Conservation (phyloP, 1,140 invertebrate species). For the Diabrotica undecimpunctata region DNA sequence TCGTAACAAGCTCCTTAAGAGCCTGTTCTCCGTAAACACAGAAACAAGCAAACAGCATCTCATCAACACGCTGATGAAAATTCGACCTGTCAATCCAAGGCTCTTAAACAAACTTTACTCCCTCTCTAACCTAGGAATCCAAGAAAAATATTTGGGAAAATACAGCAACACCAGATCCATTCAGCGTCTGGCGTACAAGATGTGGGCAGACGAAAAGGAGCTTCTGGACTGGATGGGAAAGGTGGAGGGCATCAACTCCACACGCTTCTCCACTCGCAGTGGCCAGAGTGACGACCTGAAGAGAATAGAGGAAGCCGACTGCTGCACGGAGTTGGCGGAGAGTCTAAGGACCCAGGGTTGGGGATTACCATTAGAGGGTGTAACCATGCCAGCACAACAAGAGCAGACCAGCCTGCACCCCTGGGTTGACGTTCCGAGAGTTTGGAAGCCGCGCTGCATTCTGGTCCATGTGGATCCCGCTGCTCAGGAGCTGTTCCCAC, state of each 20-base stretch:
- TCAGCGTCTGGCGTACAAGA: too few relatives aligned
- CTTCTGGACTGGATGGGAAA: not conserved
- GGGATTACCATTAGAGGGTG: not conserved
- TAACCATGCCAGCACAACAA: not conserved
- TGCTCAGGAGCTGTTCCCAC: not conserved
- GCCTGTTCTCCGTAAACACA: too few relatives aligned
- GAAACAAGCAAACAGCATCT: constrained; percentile 1
- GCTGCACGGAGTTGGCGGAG: not conserved
- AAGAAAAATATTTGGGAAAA: not conserved
- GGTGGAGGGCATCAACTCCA: not conserved
- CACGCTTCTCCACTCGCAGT: not conserved
- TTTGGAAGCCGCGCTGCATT: not conserved
- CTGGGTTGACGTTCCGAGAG: not conserved
- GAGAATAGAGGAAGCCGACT: not conserved
- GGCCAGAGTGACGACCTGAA: not conserved
- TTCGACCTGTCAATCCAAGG: too few relatives aligned
- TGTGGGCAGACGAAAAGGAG: not conserved
- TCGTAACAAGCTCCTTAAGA: too few relatives aligned
- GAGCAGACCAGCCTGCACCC: not conserved
- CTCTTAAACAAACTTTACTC: too few relatives aligned
- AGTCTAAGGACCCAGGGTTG: not conserved
- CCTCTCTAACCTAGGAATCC: too few relatives aligned
- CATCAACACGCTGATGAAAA: too few relatives aligned
- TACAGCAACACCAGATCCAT: too few relatives aligned
- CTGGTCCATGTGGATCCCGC: not conserved